phyloP scores from a whole-genome alignment of 2,888 invertebrate species.

The Aricia artaxerxes region DNA sequence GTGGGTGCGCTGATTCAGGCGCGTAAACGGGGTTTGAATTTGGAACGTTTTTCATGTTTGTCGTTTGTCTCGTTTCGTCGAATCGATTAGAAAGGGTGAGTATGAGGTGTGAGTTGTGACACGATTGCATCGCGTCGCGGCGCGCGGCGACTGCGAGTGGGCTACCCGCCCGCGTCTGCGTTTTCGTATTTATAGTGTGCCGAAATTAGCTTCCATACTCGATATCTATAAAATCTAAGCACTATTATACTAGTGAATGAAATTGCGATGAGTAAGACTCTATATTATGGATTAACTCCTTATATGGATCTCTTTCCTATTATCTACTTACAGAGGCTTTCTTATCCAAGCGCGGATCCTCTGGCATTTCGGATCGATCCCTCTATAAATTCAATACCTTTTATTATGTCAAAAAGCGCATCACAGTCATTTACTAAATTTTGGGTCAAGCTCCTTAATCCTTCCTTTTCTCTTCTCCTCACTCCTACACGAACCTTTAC shows the following conservation, averaged over 20 bases:
- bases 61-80: slow-evolving; percentile 37
- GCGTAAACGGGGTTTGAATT: slow-evolving; percentile 20
- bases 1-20: not conserved
- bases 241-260: slow-evolving; percentile 34
- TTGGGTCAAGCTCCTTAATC: too few species aligned
- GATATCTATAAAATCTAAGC: slow-evolving; percentile 41
- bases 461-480: too few species aligned
- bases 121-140: slow-evolving; percentile 51
- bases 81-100: slow-evolving; percentile 36
- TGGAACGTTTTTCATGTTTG: slow-evolving; percentile 28
- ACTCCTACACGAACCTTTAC: too few species aligned
- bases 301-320: not conserved
- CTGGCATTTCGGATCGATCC: too few species aligned
- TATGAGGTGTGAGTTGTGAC: slow-evolving; percentile 35
- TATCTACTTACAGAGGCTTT: not conserved
- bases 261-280: not conserved
- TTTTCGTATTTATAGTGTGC: slow-evolving; percentile 65
- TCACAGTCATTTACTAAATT: too few species aligned
- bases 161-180: slow-evolving; percentile 44
- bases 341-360: too few species aligned
- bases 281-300: not conserved
- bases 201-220: slow-evolving; percentile 44
- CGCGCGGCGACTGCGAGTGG: slow-evolving; percentile 60
- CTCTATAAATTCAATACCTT: too few species aligned
- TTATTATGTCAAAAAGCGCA: too few species aligned